Percentiles rank a stretch among this genome's conserved stretches.
These are phyloP conservation scores for Drosophila orena DNA, from an alignment of 1,140 invertebrate species.

Conservation along the genomic window DNA sequence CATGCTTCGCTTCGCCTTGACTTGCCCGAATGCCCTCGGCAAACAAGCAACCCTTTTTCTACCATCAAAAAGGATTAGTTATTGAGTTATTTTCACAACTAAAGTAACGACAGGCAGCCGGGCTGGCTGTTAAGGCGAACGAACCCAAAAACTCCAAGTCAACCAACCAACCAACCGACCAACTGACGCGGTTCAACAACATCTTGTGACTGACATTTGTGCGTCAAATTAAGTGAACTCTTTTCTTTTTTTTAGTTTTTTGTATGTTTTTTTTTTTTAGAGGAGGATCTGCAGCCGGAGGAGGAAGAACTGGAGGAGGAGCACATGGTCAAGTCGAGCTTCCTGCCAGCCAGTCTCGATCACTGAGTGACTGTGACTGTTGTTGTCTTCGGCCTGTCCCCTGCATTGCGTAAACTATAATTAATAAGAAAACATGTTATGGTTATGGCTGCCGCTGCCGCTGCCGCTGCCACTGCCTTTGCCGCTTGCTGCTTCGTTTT, in stretches of 20 bases:
- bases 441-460: constrained; percentile 67
- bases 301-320: constrained; percentile 40
- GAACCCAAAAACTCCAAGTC: constrained; percentile 21
- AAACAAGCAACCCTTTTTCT: constrained; percentile 70
- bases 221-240: constrained; percentile 83
- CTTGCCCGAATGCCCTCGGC: constrained; percentile 53
- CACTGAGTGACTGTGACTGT: constrained; percentile 65
- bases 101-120: constrained; percentile 55
- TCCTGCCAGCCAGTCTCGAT: constrained; percentile 50
- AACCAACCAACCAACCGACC: constrained; percentile 8
- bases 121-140: constrained; percentile 35
- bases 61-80: constrained; percentile 77
- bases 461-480: not conserved
- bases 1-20: constrained; percentile 56
- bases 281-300: constrained; percentile 16
- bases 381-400: constrained; percentile 81
- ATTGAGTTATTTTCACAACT: constrained; percentile 80
- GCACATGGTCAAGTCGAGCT: constrained; percentile 72
- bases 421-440: constrained; percentile 84
- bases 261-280: not conserved
- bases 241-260: constrained; percentile 31
- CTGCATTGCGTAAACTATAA: constrained; percentile 81
- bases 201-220: constrained; percentile 79
- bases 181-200: constrained; percentile 57
- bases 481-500: constrained; percentile 31